phyloP scores from a whole-genome alignment of 2,797 vertebrate genomes.

The Halcyon smyrnensis region DNA sequence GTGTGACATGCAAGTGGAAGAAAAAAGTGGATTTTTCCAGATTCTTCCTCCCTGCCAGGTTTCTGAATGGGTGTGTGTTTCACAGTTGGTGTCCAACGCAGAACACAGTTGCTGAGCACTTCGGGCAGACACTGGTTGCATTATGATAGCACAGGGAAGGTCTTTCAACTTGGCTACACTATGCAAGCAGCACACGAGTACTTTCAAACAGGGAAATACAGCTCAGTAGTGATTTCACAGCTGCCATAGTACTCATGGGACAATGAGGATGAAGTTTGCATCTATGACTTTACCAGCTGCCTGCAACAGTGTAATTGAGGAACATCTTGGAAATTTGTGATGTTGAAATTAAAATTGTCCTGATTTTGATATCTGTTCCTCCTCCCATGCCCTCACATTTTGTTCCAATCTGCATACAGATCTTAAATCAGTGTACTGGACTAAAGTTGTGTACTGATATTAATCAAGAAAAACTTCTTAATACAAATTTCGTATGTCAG shows the following conservation, averaged over 20 bases:
- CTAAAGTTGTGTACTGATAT: not conserved
- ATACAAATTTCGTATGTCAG: not conserved
- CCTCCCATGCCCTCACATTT: not conserved
- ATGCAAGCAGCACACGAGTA: rapidly evolving
- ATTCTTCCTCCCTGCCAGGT: not conserved
- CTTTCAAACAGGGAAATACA: not conserved
- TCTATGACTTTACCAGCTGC: not conserved
- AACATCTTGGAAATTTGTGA: not conserved
- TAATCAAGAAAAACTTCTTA: not conserved
- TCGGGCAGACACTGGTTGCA: not conserved
- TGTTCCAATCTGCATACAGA: not conserved
- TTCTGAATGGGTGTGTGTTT: not conserved
- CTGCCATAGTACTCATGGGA: not conserved
- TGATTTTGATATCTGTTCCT: not conserved
- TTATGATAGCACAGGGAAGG: rapidly evolving
- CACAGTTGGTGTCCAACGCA: conserved; percentile 28
- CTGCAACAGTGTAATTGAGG: not conserved
- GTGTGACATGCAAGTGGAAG: not conserved
- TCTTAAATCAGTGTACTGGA: not conserved
- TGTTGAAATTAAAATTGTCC: not conserved
- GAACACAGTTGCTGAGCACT: conserved; percentile 51
- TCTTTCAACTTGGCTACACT: not conserved
- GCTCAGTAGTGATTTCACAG: not conserved
- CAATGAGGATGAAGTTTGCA: not conserved
- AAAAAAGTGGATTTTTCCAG: not conserved